Base-by-base conservation (phyloP, 1,140 invertebrate genomes). In the Hycleus cichorii region DNA sequence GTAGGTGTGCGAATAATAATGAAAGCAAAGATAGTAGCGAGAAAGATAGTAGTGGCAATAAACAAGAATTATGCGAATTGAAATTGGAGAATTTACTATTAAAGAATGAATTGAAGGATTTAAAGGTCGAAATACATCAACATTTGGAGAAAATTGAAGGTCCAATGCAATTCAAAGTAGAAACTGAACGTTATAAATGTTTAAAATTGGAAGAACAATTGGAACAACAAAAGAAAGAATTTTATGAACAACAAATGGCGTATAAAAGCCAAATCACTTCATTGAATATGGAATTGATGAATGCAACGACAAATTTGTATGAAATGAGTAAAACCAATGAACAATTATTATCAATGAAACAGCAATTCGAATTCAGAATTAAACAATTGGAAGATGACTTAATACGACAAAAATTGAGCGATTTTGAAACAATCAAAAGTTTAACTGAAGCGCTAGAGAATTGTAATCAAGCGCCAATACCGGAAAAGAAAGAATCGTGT, bases 371-470 rank as follows among this genome's bases (percentile, higher is more conserved):
- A 11, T 54, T 58, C 10, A 52, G 64, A 48, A 66, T 63, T 48
- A 48, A 60, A 7, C 62, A 71, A 47, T 54, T 72, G n/a, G 65
- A 71, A 44, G 58, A 66, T 5, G 69, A 72, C 57, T 59, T 72
- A 42, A 63, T 71, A 4, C 65, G 67, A 18, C 70, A 72, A 51
- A 72, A 72, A 49, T 40, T 72, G 6, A 65, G 64, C 40, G 70
- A 72, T 58, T 66, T 68, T 7, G 68, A 67, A 39, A 71, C 68
- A 1, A 60, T 70, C 11, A 65, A 63, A 45, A 26, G 61, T 44
- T 18, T 70, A 24, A 52, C 25, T 11, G 59, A 25, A 4, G 11
- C 11, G 6, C 11, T 44, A 50, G 32, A 32, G 7, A 4, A 32
- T 5, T 32, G 4, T 4, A 32, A 32, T 32, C 32, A 7, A 32